These are phyloP conservation scores for Limnephilus rhombicus DNA, from an alignment of 2,888 invertebrate genomes.

Conservation along the genomic window DNA sequence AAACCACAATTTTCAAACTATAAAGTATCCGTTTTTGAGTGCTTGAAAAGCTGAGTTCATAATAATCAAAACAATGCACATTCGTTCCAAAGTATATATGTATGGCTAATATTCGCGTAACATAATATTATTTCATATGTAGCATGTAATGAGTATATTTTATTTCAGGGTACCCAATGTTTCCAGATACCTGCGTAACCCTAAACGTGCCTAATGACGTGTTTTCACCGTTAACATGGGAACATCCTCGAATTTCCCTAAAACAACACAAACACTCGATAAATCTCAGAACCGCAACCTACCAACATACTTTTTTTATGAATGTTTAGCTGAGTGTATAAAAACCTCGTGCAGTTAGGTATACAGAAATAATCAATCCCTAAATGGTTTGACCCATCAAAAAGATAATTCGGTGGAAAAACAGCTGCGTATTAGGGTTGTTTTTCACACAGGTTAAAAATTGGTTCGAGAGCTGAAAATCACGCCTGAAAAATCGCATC, in stretches of 20 bases:
- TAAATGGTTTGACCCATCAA: not conserved
- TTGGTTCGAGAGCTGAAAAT: slow-evolving; percentile 17
- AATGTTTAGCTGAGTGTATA: not conserved
- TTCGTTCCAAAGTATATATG: no score
- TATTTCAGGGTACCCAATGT: not conserved
- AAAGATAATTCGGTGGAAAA: not conserved
- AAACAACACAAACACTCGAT: not conserved
- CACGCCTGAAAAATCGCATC: slow-evolving; percentile 34
- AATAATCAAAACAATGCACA: no score
- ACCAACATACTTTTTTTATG: not conserved
- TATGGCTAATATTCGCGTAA: no score
- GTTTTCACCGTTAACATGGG: not conserved
- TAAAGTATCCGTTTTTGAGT: no score
- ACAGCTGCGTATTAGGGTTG: not conserved
- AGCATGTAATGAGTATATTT: not conserved
- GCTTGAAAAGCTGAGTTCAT: no score
- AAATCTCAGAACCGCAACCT: not conserved
- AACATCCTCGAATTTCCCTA: not conserved
- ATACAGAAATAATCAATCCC: not conserved
- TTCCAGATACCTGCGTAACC: not conserved
- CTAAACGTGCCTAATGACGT: not conserved
- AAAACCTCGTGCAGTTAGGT: not conserved
- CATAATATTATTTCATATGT: no score
- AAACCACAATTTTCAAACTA: no score
- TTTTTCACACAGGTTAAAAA: not conserved